A percentile compares a stretch with the other conserved stretches of the same genome.
These are phyloP conservation scores for Plebejus melissa DNA, from an alignment of 2,888 invertebrate genomes.

Conservation along the genomic window DNA sequence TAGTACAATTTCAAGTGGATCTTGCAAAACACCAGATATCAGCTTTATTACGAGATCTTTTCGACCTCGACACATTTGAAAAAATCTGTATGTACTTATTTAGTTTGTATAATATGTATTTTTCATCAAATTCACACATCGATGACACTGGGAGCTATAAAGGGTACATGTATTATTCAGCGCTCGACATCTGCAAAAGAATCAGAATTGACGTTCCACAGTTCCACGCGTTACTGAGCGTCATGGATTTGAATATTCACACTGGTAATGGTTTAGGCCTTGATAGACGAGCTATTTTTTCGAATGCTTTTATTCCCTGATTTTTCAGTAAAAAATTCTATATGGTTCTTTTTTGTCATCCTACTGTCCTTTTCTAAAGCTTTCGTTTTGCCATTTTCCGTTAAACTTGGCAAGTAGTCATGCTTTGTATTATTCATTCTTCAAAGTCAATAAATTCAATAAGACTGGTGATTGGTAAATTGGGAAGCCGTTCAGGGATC, in stretches of 20 bases:
- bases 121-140: constrained; percentile 4
- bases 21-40: background rate
- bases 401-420: background rate
- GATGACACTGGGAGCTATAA: background rate
- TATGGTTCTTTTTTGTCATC: background rate
- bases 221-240: background rate
- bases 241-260: constrained; percentile 1
- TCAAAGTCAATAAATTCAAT: constrained; percentile 1
- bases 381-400: background rate
- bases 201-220: background rate
- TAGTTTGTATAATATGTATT: background rate
- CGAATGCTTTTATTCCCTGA: background rate
- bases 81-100: background rate
- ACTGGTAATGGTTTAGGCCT: background rate
- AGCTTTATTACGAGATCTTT: background rate
- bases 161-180: background rate
- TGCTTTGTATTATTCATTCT: background rate
- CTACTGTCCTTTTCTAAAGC: background rate
- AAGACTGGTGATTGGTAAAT: background rate
- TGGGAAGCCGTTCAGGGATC: background rate
- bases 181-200: background rate
- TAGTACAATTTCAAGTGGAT: background rate
- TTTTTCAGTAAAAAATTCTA: background rate
- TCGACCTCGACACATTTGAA: background rate
- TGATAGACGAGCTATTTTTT: background rate